phyloP scores from a whole-genome alignment of 1,140 invertebrate genomes.

The Brachionus asplanchnoidis region DNA sequence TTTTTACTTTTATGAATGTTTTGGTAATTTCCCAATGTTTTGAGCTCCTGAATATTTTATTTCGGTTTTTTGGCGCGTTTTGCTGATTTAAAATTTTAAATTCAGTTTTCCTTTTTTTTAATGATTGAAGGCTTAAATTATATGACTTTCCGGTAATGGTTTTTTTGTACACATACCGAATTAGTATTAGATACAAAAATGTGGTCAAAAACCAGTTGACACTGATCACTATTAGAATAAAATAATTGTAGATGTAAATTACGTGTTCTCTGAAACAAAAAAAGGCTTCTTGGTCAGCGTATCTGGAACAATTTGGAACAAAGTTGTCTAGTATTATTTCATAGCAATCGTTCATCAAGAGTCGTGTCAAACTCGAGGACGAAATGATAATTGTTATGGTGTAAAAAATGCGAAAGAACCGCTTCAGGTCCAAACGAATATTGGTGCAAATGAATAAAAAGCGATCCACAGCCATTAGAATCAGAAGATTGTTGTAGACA shows the following conservation, averaged over 20 bases:
- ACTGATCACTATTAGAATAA: neutral
- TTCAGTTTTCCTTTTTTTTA: neutral
- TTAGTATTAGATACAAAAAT: neutral
- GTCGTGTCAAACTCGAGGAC: neutral
- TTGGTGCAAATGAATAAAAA: slow-evolving; percentile 19
- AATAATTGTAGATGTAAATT: neutral
- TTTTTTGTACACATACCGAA: slow-evolving; percentile 24
- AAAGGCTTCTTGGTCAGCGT: neutral
- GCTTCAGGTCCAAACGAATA: neutral
- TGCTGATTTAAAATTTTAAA: neutral
- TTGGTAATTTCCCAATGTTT: slow-evolving; percentile 38
- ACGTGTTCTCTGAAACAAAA: neutral
- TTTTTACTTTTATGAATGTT: slow-evolving; percentile 21
- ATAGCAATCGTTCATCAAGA: neutral
- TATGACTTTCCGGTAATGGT: neutral
- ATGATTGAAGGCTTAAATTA: neutral
- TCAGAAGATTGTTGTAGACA: slow-evolving; percentile 33
- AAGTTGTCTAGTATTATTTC: neutral
- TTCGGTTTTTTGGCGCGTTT: neutral
- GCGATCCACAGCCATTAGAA: slow-evolving; percentile 13
- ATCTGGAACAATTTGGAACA: neutral
- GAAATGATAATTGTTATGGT: neutral
- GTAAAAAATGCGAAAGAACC: neutral
- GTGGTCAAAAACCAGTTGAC: slow-evolving; percentile 8
- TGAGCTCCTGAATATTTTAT: slow-evolving; percentile 7